Base-by-base conservation (phyloP, 1,140 invertebrate species). In the Bombus difficillimus region DNA sequence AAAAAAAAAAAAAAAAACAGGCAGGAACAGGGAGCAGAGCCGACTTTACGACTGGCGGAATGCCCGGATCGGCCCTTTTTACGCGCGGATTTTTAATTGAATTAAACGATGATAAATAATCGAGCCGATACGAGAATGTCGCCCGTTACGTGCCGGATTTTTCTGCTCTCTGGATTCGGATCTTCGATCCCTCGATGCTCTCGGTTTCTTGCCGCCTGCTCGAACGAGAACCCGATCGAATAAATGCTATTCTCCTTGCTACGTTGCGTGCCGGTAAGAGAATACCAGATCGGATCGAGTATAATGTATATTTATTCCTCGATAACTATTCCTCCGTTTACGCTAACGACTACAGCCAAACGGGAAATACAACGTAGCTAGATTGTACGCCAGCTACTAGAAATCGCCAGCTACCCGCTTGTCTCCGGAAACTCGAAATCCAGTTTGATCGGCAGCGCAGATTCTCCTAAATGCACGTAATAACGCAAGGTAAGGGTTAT, bases 51-150 rank as follows among this genome's bases (percentile, higher is more conserved):
- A 81, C 83, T 85, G 83, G 41, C 83, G 53, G 78, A 85, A 85
- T 85, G 78, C 41, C 53, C 34, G 66, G 53, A 74, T 66, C 53
- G 83, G 83, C 83, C 83, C 78, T 81, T 81, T 85, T 85, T 81
- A 81, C 78, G 78, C 83, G 57, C 43, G 77, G 83, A 85, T 85
- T 81, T 85, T 85, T 85, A 85, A 85, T 85, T 81, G 83, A 85
- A 85, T 81, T 81, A 81, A 81, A 85, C 83, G 83, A 85, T 85
- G 83, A 85, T 81, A 81, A 85, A 85, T 85, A 85, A 85, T 85
- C 68, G 57, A 10, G 6, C 47, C 78, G 77, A 74, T 74, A 73
- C n/a, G 68, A 69, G 76, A 84, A 84, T 79, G 83, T 59, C 76
- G 76, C 39, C 68, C 32, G 64, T 78, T 71, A 69, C 37, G 34